Evolutionary conservation across 2,797 vertebrate genomes (phyloP).

Genomic region (Hypotaenidia philippensis): DNA sequence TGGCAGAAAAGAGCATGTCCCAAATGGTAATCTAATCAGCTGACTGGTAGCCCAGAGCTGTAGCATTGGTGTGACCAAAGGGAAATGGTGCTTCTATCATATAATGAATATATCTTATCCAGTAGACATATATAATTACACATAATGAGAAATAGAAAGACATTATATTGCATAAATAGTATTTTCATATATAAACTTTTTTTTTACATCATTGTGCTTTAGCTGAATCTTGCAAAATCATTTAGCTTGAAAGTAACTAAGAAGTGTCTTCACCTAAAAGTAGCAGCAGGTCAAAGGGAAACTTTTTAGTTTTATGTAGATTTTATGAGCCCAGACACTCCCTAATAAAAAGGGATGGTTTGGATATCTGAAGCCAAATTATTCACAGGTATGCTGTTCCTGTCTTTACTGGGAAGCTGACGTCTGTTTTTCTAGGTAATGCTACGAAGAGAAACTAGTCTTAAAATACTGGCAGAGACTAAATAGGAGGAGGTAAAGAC

Average conservation of each 20-base stretch:
- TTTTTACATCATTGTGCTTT: not conserved
- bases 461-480: not conserved
- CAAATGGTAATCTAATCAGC: not conserved
- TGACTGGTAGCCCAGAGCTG: not conserved
- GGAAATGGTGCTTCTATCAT: not conserved
- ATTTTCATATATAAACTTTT: no score
- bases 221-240: not conserved
- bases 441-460: not conserved
- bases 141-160: not conserved
- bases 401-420: not conserved
- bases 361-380: not conserved
- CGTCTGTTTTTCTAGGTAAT: not conserved
- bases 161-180: not conserved
- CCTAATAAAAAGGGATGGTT: not conserved
- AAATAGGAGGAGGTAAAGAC: not conserved
- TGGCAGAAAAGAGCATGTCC: not conserved
- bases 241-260: not conserved
- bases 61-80: not conserved
- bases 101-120: not conserved
- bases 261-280: not conserved
- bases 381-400: not conserved
- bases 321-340: not conserved
- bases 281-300: rapidly evolving
- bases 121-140: not conserved
- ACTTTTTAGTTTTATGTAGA: not conserved